These are phyloP conservation scores for Ochlodes sylvanus DNA, from an alignment of 2,888 invertebrate genomes.

Conservation along the genomic window DNA sequence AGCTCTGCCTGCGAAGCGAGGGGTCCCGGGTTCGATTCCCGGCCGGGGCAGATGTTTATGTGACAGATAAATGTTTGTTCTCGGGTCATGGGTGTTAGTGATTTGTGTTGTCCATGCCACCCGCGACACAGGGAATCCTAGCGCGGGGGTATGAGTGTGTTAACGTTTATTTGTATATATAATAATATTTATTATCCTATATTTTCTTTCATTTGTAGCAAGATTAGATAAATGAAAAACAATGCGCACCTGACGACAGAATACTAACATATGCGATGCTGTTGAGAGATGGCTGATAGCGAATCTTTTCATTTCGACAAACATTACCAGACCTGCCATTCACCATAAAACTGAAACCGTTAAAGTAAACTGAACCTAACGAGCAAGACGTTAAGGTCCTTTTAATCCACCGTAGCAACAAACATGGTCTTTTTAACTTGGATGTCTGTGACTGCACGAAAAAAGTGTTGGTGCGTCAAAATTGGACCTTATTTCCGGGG, in stretches of 20 bases:
- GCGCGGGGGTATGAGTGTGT: too few species aligned
- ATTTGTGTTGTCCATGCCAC: too few species aligned
- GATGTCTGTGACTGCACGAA: conserved; percentile 25
- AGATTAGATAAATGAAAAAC: background rate
- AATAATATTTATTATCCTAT: too few species aligned
- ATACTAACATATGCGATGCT: conserved; percentile 12
- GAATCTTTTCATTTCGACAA: conserved; percentile 35
- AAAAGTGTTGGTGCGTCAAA: background rate
- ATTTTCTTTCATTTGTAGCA: background rate
- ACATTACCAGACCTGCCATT: conserved; percentile 20
- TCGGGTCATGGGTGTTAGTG: too few species aligned
- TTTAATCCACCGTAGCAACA: background rate
- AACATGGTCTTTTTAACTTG: background rate
- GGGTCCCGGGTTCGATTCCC: too few species aligned
- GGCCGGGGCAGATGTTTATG: too few species aligned
- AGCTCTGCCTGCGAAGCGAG: too few species aligned
- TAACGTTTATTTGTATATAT: too few species aligned
- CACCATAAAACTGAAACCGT: background rate
- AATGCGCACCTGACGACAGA: background rate
- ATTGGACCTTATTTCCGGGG: background rate
- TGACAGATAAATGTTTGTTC: too few species aligned
- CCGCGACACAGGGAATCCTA: too few species aligned
- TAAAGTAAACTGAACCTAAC: background rate
- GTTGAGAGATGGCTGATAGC: conserved; percentile 25
- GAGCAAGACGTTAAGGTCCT: background rate